Base-by-base conservation (phyloP, 1,140 invertebrate species). In the Neotoxoptera formosana region DNA sequence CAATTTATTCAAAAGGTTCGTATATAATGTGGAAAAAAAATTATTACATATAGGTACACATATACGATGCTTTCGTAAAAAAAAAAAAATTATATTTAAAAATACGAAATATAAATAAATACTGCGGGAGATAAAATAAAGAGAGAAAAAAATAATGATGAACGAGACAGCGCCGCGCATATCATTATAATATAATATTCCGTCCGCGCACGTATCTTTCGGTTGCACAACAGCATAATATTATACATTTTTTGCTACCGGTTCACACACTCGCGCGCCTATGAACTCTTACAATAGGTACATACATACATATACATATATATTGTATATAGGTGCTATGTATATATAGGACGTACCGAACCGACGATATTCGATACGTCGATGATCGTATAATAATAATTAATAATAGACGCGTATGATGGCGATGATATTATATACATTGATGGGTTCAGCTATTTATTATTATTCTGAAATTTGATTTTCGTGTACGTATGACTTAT, bases 31-130 rank as follows among this genome's bases (percentile, higher is more conserved):
- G n/a, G n/a, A 67, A 67, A 60, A 60, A 60, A 67, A 67, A 88
- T 41, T 41, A 41, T 41, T 41, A 41, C 41, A 41, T 8, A 48
- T 36, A n/a, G n/a, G n/a, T n/a, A n/a, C n/a, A n/a, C n/a, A n/a
- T 34, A 23, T 45, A 25, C 14, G 20, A 48, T 21, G 86, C 20
- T 20, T 47, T 47, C 47, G 30, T 47, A 45, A 1, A n/a, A 47
- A 86, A 84, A 86, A 86, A 86, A 23, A 76, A 76, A n/a, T 11
- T n/a, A 76, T n/a, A 76, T n/a, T 76, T n/a, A 17, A 76, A 76
- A 76, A n/a, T n/a, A n/a, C n/a, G n/a, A 76, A n/a, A 87, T n/a
- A 86, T 47, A 87, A 87, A n/a, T n/a, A 84, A 86, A 84, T 84
- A 84, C 21, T 41, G 23, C 1, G 41, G 41, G n/a, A n/a, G n/a